Conservation (phyloP, 1,140 invertebrate genomes). For the Drosophila kikkawai region DNA sequence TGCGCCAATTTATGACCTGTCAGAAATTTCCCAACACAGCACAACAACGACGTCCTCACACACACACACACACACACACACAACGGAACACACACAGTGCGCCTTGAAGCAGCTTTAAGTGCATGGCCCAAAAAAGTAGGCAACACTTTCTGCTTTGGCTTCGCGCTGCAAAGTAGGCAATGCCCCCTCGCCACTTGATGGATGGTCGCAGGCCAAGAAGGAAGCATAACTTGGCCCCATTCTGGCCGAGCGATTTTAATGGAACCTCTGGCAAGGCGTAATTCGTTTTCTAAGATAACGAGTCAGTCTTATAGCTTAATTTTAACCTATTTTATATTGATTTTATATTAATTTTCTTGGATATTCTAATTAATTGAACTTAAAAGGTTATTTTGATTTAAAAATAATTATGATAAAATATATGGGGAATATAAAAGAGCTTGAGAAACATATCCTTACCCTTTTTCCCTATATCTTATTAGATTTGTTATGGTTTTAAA, state of each 20-base stretch:
- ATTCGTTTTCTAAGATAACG: conserved; percentile 12
- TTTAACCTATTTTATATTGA: neutral
- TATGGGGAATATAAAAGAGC: too few species aligned
- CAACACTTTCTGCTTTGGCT: conserved; percentile 44
- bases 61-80: neutral
- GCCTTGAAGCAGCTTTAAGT: conserved; percentile 43
- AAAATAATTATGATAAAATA: neutral
- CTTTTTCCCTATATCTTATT: too few species aligned
- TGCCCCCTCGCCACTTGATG: conserved; percentile 16
- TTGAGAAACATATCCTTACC: too few species aligned
- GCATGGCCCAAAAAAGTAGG: conserved; percentile 54
- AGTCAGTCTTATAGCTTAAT: neutral
- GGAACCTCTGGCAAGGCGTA: neutral
- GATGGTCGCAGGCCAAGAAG: neutral
- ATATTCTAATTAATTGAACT: neutral
- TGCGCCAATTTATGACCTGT: conserved; percentile 77
- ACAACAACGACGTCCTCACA: conserved; percentile 11
- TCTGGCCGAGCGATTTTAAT: conserved; percentile 4
- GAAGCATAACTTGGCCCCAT: conserved; percentile 29
- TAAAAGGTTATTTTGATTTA: neutral
- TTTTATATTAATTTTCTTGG: neutral
- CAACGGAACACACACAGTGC: neutral
- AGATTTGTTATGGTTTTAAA: too few species aligned
- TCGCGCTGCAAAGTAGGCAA: conserved; percentile 27
- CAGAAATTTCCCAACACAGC: conserved; percentile 67